Percentiles rank a stretch among this genome's conserved stretches.
phyloP scores from a whole-genome alignment of 2,888 invertebrate species.

The Cephonodes hylas region DNA sequence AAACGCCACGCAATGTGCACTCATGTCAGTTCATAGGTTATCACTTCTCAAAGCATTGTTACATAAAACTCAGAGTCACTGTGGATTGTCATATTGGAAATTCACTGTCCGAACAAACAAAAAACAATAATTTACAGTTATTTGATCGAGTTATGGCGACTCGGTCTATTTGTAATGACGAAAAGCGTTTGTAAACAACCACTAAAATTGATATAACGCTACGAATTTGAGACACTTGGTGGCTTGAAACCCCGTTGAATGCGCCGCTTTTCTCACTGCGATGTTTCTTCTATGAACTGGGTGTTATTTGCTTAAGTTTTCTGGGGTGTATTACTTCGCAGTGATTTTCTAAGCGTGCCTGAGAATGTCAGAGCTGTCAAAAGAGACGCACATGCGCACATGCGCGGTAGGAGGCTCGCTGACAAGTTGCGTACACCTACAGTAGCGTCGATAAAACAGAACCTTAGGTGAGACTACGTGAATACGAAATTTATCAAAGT shows the following conservation, averaged over 20 bases:
- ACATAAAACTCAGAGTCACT: slow-evolving; percentile 27
- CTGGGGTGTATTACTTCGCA: slow-evolving; percentile 53
- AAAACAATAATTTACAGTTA: slow-evolving; percentile 47
- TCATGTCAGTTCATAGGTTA: slow-evolving; percentile 2
- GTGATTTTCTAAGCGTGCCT: slow-evolving; percentile 64
- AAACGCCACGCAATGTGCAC: not conserved
- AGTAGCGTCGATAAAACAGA: slow-evolving; percentile 63
- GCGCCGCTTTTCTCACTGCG: not conserved
- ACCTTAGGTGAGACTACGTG: slow-evolving; percentile 13
- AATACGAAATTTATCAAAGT: not conserved
- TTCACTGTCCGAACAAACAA: slow-evolving; percentile 36
- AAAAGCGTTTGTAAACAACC: slow-evolving; percentile 34
- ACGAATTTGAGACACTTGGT: not conserved
- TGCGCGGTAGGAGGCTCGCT: slow-evolving; percentile 54
- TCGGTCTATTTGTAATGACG: slow-evolving; percentile 18
- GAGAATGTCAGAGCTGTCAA: slow-evolving; percentile 64
- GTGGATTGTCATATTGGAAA: slow-evolving; percentile 31
- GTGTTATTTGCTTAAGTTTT: slow-evolving; percentile 40
- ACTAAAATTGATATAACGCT: slow-evolving; percentile 21
- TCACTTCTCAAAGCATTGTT: not conserved
- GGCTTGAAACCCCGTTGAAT: not conserved
- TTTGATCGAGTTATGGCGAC: slow-evolving; percentile 57
- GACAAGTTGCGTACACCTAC: slow-evolving; percentile 51
- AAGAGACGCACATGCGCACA: slow-evolving; percentile 52
- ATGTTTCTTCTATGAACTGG: not conserved